phyloP scores from a whole-genome alignment of 2,888 invertebrate species.

The Xanthia icteritia region DNA sequence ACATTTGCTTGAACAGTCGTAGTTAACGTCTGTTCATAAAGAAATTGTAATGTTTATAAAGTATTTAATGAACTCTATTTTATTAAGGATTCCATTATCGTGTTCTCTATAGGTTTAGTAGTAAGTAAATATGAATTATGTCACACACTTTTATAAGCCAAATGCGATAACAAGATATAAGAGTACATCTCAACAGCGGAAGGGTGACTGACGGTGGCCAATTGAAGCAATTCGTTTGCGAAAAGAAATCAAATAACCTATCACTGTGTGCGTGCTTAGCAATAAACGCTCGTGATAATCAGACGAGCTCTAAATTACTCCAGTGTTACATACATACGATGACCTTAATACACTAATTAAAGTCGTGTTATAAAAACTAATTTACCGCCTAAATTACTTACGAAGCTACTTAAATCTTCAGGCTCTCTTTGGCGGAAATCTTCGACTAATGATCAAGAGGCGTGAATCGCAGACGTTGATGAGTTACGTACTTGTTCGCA shows the following conservation, averaged over 20 bases:
- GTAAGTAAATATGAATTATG: constrained; percentile 35
- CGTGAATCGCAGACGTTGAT: constrained; percentile 51
- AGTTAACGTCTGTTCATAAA: constrained; percentile 49
- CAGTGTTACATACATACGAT: constrained; percentile 61
- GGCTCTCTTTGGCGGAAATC: constrained; percentile 57
- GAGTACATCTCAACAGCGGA: constrained; percentile 72
- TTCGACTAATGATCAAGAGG: constrained; percentile 44
- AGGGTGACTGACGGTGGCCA: constrained; percentile 75
- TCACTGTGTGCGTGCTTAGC: constrained; percentile 63
- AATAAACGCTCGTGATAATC: constrained; percentile 69
- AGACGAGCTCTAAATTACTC: constrained; percentile 66
- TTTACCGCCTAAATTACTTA: constrained; percentile 50
- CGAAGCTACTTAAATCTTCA: constrained; percentile 55
- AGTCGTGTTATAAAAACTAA: constrained; percentile 64
- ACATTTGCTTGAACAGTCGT: constrained; percentile 18
- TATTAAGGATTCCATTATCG: constrained; percentile 42
- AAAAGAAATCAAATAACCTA: constrained; percentile 72
- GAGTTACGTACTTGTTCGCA: constrained; percentile 58
- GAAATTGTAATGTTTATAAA: constrained; percentile 42
- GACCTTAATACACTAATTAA: constrained; percentile 73
- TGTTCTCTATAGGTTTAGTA: constrained; percentile 31
- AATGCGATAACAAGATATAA: constrained; percentile 42
- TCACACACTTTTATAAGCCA: constrained; percentile 42
- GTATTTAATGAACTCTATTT: constrained; percentile 22
- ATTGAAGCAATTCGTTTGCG: constrained; percentile 80